Evolutionary conservation across 2,113 vertebrate species (phyloP), one percentile per base, ranked within the genome.

Genomic region (Ochotona curzoniae): DNA sequence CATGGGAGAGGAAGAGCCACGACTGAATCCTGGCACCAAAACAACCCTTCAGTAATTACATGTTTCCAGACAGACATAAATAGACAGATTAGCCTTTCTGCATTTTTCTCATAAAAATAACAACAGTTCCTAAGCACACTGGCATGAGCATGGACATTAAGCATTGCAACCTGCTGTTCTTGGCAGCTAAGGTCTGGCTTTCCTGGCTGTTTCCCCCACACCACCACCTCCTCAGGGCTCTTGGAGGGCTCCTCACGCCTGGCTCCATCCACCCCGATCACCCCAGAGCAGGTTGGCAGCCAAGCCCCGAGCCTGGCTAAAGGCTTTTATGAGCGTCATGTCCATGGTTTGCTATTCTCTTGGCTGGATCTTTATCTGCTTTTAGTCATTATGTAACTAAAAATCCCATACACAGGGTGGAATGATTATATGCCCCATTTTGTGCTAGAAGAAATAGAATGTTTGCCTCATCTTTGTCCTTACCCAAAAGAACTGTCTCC

Each of bases 81-180:
- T 98, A 98, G 96, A 98, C 97, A 98, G 97, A 97, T 96, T 98
- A 98, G 97, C 97, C 97, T 97, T 97, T 98, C 98, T 98, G 97
- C 98, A 98, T 98, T 98, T 98, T 98, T 97, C 98, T 98, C 97
- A 97, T 98, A 98, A 98, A 98, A 98, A 98, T 98, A 98, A 98
- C 98, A 98, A 98, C 98, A 98, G 97, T 97, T 97, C 97, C 94
- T 97, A 96, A 97, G 96, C 21, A 0, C 93, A 92, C 98, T 98
- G 98, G 97, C 98, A 97, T 97, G 96, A 97, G 93, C 57, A n/a
- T 88, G 96, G 97, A 98, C 95, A 97, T 98, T 98, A 98, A 98
- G 97, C 97, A 97, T 98, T 98, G 97, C 97, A 98, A 98, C 98
- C 98, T 98, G 98, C 98, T 98, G 97, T 98, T 98, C 97, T 98